These are phyloP conservation scores for Eumaeus atala DNA, from an alignment of 1,140 invertebrate species.

Conservation along the genomic window DNA sequence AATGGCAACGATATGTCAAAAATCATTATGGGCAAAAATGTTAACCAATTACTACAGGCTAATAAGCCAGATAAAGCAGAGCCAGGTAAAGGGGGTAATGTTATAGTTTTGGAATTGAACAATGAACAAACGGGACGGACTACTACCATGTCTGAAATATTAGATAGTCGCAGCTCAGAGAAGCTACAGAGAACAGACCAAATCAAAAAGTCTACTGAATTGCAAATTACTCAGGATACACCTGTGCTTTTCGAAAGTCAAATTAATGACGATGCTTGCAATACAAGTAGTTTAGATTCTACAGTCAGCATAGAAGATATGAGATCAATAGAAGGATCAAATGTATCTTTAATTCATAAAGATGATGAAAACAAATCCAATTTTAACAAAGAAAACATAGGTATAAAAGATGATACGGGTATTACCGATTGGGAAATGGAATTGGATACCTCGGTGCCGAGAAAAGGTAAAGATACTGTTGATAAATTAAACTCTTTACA, in stretches of 20 bases:
- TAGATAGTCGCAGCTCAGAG: constrained; percentile 47
- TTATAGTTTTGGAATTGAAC: constrained; percentile 67
- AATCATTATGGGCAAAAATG: constrained; percentile 71
- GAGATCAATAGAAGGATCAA: constrained; percentile 41
- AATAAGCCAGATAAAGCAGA: constrained; percentile 56
- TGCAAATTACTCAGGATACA: constrained; percentile 73
- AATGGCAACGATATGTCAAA: constrained; percentile 67
- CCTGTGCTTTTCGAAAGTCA: constrained; percentile 70
- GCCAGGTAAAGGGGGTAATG: constrained; percentile 51
- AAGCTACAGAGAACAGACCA: constrained; percentile 34
- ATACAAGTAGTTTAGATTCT: constrained; percentile 64
- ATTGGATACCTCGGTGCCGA: constrained; percentile 66
- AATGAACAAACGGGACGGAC: constrained; percentile 61
- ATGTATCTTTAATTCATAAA: constrained; percentile 42
- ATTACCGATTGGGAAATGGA: constrained; percentile 77
- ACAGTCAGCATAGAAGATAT: constrained; percentile 55
- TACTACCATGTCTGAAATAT: constrained; percentile 62
- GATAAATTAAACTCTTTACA: constrained; percentile 65
- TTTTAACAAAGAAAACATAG: constrained; percentile 45
- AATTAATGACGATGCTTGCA: constrained; percentile 58
- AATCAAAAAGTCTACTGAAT: constrained; percentile 32
- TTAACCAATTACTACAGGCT: constrained; percentile 62
- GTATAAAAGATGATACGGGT: constrained; percentile 52
- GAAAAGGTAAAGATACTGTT: constrained; percentile 58
- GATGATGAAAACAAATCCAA: constrained; percentile 40